These are phyloP conservation scores for Poeciliopsis retropinna DNA, from an alignment of 2,113 vertebrate genomes.

Conservation along the genomic window DNA sequence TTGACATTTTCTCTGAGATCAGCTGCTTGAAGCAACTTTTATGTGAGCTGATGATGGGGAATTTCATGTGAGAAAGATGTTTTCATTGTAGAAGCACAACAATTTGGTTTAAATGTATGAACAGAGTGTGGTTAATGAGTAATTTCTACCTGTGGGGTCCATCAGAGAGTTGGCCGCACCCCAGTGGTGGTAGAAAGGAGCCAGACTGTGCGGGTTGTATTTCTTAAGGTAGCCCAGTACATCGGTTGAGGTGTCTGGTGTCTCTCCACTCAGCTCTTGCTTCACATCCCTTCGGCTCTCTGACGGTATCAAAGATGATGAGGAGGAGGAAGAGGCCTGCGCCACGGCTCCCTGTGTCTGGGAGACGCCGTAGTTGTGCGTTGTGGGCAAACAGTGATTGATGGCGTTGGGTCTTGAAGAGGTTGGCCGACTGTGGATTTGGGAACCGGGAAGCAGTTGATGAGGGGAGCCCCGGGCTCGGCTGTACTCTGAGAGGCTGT, in stretches of 20 bases:
- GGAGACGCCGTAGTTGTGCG: constrained; percentile 66
- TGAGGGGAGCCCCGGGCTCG: constrained; percentile 76
- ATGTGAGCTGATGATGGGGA: background rate
- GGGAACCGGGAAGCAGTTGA: constrained; percentile 64
- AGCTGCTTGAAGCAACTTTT: background rate
- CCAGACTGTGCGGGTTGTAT: constrained; percentile 91
- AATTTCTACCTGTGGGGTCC: constrained; percentile 87
- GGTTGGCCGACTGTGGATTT: constrained; percentile 58
- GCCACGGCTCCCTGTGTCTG: constrained; percentile 50
- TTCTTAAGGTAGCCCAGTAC: constrained; percentile 89
- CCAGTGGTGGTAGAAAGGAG: constrained; percentile 90
- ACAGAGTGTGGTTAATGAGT: background rate
- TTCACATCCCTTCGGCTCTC: constrained; percentile 69
- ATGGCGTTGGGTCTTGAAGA: constrained; percentile 57
- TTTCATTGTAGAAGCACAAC: background rate
- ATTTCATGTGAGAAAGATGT: background rate
- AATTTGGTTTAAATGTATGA: background rate
- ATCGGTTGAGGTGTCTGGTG: constrained; percentile 82
- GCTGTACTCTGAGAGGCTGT: constrained; percentile 77
- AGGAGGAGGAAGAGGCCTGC: constrained; percentile 54
- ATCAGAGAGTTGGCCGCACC: constrained; percentile 82
- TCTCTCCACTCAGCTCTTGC: constrained; percentile 79
- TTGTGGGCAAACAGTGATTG: constrained; percentile 62
- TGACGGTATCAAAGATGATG: constrained; percentile 58
- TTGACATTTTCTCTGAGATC: constrained; percentile 39